Conservation (phyloP, 2,888 invertebrate genomes). For the Tortrix viridana region DNA sequence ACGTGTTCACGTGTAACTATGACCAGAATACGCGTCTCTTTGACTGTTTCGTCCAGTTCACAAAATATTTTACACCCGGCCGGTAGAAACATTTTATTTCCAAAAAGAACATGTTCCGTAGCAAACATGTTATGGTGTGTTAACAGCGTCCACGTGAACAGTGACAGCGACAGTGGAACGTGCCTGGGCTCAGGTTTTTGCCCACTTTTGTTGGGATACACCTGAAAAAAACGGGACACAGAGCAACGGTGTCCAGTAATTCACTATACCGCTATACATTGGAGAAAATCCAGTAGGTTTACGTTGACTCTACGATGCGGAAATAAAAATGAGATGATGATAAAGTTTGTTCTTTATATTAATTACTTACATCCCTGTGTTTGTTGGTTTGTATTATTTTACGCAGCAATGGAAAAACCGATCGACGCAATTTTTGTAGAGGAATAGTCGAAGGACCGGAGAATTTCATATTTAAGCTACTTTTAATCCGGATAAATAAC, state of each 20-base stretch:
- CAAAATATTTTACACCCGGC: constrained; percentile 28
- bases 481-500: no score
- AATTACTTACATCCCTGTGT: no score
- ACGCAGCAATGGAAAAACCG: no score
- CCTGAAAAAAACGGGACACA: constrained; percentile 62
- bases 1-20: constrained; percentile 5
- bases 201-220: constrained; percentile 64
- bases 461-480: no score
- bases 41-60: constrained; percentile 10
- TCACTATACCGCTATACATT: constrained; percentile 49
- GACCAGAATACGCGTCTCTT: constrained; percentile 10
- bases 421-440: no score
- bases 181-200: constrained; percentile 67
- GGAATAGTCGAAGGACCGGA: no score
- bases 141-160: constrained; percentile 65
- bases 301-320: not conserved
- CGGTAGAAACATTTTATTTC: constrained; percentile 25
- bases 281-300: constrained; percentile 5
- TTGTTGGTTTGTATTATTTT: no score
- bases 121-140: constrained; percentile 62
- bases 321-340: no score
- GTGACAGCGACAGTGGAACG: constrained; percentile 61
- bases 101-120: constrained; percentile 44
- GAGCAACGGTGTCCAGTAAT: constrained; percentile 57
- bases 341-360: no score